Base-by-base conservation (phyloP, 1,140 invertebrate genomes). In the Apis cerana region DNA sequence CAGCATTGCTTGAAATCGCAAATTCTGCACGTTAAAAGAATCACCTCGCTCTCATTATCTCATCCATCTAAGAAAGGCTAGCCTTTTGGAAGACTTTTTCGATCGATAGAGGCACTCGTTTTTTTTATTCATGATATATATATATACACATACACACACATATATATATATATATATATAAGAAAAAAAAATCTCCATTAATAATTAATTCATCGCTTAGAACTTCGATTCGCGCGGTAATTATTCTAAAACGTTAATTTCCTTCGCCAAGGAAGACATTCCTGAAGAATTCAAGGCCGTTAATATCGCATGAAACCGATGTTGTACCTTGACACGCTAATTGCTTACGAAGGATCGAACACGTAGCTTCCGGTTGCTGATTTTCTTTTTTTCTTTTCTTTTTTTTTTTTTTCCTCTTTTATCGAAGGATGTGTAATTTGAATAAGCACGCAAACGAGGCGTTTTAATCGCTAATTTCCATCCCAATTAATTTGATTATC, bases 51-150 rank as follows among this genome's bases (percentile, higher is more conserved):
- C 52, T 27, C 12, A 27, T 65, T 21, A 27, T 58, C 33, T 65
- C 33, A 33, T 48, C 27, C 15, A 54, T 74, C 70, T 79, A 78
- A 33, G n/a, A 58, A 80, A 83, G 68, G 69, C 58, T 69, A 71
- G 33, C 48, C 61, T 70, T 61, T 50, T 88, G 87, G 87, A 88
- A 88, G 87, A 88, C 87, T 65, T 71, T 19, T 75, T 75, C 21
- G 61, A 64, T 71, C 48, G 62, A 75, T n/a, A 68, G 85, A 88
- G 87, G 87, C 86, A 88, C 87, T 82, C 70, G 76, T 80, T 85
- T 80, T 85, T 72, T 43, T 43, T 43, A 43, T 43, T 43, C 33
- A 7, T 43, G 33, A 43, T 43, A 43, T 43, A 43, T 43, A 43
- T 43, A 43, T 43, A 43, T 43, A n/a, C n/a, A n/a, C 27, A 1